Conservation (phyloP, 2,113 vertebrate species). For the Paraplagusia blochii region DNA sequence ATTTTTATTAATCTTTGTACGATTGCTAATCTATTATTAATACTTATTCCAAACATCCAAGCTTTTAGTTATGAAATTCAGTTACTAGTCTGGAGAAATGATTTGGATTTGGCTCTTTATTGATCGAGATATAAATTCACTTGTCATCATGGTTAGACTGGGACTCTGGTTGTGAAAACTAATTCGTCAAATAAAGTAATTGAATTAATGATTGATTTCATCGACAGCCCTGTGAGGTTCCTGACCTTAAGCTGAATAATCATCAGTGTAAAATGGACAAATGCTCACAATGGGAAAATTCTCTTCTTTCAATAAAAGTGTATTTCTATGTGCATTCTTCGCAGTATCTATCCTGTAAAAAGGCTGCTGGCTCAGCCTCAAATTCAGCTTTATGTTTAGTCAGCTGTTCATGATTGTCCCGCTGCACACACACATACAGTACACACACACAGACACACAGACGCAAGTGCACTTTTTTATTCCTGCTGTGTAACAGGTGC, state of each 20-base stretch:
- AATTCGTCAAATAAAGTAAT: background rate
- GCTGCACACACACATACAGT: constrained; percentile 6
- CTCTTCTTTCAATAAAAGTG: background rate
- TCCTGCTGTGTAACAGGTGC: constrained; percentile 44
- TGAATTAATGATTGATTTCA: background rate
- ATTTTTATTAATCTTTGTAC: too few species aligned
- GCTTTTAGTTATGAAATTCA: too few species aligned
- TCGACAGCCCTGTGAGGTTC: background rate
- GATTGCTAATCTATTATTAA: too few species aligned
- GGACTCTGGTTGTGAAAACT: background rate
- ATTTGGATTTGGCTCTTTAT: too few species aligned
- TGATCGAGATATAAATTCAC: too few species aligned
- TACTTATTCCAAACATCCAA: too few species aligned
- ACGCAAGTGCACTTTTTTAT: constrained; percentile 2
- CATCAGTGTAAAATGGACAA: too few species aligned
- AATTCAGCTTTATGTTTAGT: constrained; percentile 48
- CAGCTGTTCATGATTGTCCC: constrained; percentile 50
- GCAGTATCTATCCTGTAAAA: constrained; percentile 25
- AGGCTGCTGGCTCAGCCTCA: constrained; percentile 47
- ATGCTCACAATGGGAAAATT: background rate
- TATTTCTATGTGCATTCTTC: background rate
- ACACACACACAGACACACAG: constrained; percentile 3
- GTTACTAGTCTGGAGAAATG: too few species aligned
- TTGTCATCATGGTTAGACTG: too few species aligned
- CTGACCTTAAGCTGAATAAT: background rate